These are phyloP conservation scores for Phalloptychus januarius DNA, from an alignment of 2,797 vertebrate species.

Conservation along the genomic window DNA sequence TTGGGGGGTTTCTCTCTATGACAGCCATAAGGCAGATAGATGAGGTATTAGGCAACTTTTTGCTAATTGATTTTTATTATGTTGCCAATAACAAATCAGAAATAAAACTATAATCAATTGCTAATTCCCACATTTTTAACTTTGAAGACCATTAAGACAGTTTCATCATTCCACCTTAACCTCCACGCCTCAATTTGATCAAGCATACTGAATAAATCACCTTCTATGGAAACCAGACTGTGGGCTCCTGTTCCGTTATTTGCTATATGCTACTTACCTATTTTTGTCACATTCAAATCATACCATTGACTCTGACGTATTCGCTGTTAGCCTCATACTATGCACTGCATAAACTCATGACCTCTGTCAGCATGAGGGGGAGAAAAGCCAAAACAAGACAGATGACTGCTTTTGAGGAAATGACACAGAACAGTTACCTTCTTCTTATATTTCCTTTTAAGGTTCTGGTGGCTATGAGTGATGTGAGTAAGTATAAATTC, in stretches of 20 bases:
- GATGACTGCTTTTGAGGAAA: slow-evolving; percentile 66
- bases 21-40: slow-evolving; percentile 51
- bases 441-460: slow-evolving; percentile 72
- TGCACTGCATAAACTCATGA: slow-evolving; percentile 54
- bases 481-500: slow-evolving; percentile 53
- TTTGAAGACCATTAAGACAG: background rate
- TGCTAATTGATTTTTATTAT: slow-evolving; percentile 50
- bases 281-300: slow-evolving; percentile 41
- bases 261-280: slow-evolving; percentile 8
- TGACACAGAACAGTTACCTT: slow-evolving; percentile 69
- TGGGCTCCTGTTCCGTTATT: slow-evolving; percentile 20
- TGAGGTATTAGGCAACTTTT: slow-evolving; percentile 49
- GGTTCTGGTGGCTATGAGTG: slow-evolving; percentile 48
- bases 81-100: slow-evolving; percentile 28
- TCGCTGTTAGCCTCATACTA: slow-evolving; percentile 36
- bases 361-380: slow-evolving; percentile 50
- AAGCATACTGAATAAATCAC: background rate
- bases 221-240: background rate
- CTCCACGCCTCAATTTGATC: background rate
- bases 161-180: background rate
- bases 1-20: slow-evolving; percentile 47
- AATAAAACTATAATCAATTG: background rate
- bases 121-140: background rate
- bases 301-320: slow-evolving; percentile 38
- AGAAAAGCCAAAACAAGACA: slow-evolving; percentile 60